Percentiles rank a stretch among this genome's conserved stretches.
Conservation (phyloP, 1,140 invertebrate species). For the Zaprionus ornatus region DNA sequence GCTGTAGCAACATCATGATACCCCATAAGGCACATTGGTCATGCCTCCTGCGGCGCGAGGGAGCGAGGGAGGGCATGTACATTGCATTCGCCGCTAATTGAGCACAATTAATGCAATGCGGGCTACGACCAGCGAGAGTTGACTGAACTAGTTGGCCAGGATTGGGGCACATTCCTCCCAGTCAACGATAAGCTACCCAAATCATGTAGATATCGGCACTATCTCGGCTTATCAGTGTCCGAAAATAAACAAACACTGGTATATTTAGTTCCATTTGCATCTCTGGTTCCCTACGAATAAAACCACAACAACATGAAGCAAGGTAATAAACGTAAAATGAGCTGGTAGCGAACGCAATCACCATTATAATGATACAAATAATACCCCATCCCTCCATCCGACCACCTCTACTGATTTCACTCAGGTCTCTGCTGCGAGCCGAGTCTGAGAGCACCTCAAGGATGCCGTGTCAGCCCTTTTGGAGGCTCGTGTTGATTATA, state of each 20-base stretch:
- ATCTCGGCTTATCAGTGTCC: conserved; percentile 41
- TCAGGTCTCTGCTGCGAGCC: background rate
- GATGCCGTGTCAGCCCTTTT: conserved; percentile 31
- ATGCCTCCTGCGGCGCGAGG: background rate
- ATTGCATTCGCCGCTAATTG: conserved; percentile 10
- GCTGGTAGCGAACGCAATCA: conserved; percentile 20
- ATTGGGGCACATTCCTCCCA: background rate
- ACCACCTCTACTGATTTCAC: background rate
- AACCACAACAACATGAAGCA: conserved; percentile 9
- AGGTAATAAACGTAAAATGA: conserved; percentile 52
- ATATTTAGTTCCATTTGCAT: conserved; percentile 43
- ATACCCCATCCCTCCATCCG: background rate
- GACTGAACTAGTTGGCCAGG: conserved; percentile 13
- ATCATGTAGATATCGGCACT: conserved; percentile 15
- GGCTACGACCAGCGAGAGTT: background rate
- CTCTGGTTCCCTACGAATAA: conserved; percentile 1
- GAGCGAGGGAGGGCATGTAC: too few species aligned
- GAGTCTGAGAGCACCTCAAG: background rate
- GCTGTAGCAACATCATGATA: background rate
- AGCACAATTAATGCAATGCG: conserved; percentile 49
- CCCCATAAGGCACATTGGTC: background rate
- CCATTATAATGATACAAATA: conserved; percentile 20
- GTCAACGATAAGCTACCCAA: background rate
- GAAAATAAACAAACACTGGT: conserved; percentile 41
- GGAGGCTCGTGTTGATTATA: conserved; percentile 38